Evolutionary conservation across 2,797 vertebrate genomes (phyloP), one percentile per base, ranked within the genome.

Genomic region (Lepus oiostolus): DNA sequence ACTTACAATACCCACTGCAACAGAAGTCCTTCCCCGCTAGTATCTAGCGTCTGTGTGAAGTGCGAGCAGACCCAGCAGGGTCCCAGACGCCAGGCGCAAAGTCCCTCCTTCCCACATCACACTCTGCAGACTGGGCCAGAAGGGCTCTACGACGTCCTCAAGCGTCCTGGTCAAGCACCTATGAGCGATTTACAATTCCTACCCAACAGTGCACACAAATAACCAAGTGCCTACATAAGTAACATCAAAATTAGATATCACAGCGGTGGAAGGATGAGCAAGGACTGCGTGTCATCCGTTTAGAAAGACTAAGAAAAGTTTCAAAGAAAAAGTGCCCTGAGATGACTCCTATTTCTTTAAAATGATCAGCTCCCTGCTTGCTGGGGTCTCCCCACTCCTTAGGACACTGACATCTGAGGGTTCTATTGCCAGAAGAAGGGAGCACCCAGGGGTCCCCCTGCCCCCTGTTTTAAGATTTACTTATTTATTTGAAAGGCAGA

Each of bases 1-100:
- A 91, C 14, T 88, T 75, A 95, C 16, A 85, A 50, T 67, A 84
- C 24, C 26, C n/a, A 17, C 14, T 88, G n/a, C 13, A 68, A 77
- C 42, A 90, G 32, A 95, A 95, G 77, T 60, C 47, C 81, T 38
- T 75, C 2, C 35, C 28, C 35, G 71, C 17, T 63, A 72, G 30
- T n/a, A 85, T 14, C 75, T 81, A 54, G 85, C 79, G 87, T 63
- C 42, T 54, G 16, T 54, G 76, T 19, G 85, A 72, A 47, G 62
- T 42, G 4, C 0, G 7, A 19, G 52, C 9, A 35, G 68, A 19
- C 38, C 77, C 38, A 5, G 30, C 5, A 74, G 8, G 19, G 14
- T 7, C 62, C 54, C 63, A 32, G 82, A 76, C 22, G 28, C 52
- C 35, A 67, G 26, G 54, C 67, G 17, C 65, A 8, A 70, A 86